Evolutionary conservation across 2,888 invertebrate species (phyloP), one percentile per base, ranked within the genome.

Genomic region (Drosophila maculinotata): DNA sequence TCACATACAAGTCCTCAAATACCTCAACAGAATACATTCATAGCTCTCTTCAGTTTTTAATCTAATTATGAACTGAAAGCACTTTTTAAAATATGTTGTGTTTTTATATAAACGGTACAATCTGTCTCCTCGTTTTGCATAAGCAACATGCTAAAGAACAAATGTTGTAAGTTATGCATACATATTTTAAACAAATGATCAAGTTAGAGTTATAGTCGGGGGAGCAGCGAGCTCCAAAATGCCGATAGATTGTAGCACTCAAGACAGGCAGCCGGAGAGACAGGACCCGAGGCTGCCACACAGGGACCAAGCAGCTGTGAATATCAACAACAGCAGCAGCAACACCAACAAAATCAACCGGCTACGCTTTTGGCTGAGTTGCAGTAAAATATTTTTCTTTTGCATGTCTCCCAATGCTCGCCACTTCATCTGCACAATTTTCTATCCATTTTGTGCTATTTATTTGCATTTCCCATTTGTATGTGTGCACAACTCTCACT

Each of bases 401-500:
- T 35, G 28, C 57, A 54, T 62, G 54, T 53, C 41, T 54, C 44
- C 23, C 68, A 23, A 47, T 45, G 44, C 53, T 35, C 31, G 15
- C 28, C 56, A 60, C 76, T 76, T 52, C 49, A 67, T 76, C 73
- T 62, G 56, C 49, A 63, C 77, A 84, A 72, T 75, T 74, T 78
- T 78, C 76, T 62, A 81, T 71, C 52, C 66, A 58, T 72, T 72
- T 81, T 71, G 45, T 52, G 60, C 44, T 62, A 78, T 78, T 87
- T 84, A 81, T 84, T 79, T 69, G 82, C 71, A 75, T 79, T 78
- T 76, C 28, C 62, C 71, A 76, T 67, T 76, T 76, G 51, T 60
- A 6, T 63, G 39, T 62, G 52, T 58, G 15, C 48, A 41, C 41
- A 64, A 10, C 20, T 9, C 30, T 23, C 38, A 20, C 20, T 20